Evolutionary conservation across 2,113 vertebrate genomes (phyloP), one percentile per base, ranked within the genome.

Genomic region (Hyperopisus bebe): DNA sequence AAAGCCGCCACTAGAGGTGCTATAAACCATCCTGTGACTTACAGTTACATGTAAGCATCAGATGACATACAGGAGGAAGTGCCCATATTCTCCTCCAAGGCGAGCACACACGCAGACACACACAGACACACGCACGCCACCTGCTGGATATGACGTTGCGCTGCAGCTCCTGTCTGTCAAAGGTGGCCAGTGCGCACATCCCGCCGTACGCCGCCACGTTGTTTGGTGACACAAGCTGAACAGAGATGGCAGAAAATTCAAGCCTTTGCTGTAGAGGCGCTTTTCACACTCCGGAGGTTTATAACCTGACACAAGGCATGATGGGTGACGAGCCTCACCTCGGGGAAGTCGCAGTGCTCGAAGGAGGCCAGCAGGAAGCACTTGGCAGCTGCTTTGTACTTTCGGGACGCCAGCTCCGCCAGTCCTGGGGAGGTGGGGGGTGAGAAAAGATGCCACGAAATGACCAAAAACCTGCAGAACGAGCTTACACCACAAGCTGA

Each of bases 261-360:
- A 39, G 31, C 48, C 77, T 39, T 55, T 2, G 39, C 55, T 5
- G 31, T 35, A 77, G 70, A 39, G n/a, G 9, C 62, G 9, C n/a
- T 66, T 11, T 39, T 77, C 70, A 39, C 62, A 27, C n/a, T 1
- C 9, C 4, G 35, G 15, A 77, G 70, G 31, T 19, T 39, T 3
- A 15, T 4, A 39, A 39, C 7, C 1, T 5, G 3, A 74, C 13
- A 13, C 15, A 31, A 5, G 31, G 31, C 13, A 0, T 9, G 1
- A 8, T 8, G 10, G 70, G 13, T 1, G 31, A 5, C 11, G 31
- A 1, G 2, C 11, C 93, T 94, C 91, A 97, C 97, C 97, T 97
- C 97, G 0, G 97, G 97, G 92, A 98, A 98, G 91, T 98, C 97
- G 85, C 97, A 98, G 95, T 98, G 97, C 91, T 98, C 97, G 48